These are phyloP conservation scores for Acanthoscelides obtectus DNA, from an alignment of 2,888 invertebrate species.

Conservation along the genomic window DNA sequence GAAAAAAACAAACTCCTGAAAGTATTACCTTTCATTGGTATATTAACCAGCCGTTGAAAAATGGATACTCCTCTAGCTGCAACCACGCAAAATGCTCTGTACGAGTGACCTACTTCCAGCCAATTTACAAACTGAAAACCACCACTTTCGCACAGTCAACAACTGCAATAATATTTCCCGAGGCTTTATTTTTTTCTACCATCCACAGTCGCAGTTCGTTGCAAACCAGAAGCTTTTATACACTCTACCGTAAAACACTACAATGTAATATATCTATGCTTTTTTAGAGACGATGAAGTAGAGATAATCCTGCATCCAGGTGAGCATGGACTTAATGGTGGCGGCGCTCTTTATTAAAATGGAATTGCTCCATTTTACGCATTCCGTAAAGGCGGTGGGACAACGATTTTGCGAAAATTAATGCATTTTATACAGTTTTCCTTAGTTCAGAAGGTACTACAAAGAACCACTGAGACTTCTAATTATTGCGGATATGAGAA, in stretches of 20 bases:
- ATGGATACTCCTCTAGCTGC: neutral
- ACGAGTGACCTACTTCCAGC: neutral
- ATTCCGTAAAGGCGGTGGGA: neutral
- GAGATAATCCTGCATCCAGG: neutral
- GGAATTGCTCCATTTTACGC: neutral
- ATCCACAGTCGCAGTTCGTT: neutral
- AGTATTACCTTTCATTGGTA: neutral
- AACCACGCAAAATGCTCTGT: neutral
- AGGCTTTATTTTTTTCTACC: neutral
- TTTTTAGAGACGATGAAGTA: neutral
- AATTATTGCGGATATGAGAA: no score
- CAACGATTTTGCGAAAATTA: neutral
- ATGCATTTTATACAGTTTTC: neutral
- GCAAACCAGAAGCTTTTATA: neutral
- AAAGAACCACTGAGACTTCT: no score
- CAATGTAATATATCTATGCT: neutral
- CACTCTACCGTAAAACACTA: neutral
- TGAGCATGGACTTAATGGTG: neutral
- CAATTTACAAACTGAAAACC: neutral
- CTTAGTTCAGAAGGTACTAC: no score
- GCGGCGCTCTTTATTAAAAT: neutral
- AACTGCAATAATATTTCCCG: neutral
- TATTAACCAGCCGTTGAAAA: neutral
- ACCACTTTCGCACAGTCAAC: neutral
- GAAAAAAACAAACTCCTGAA: no score